phyloP scores from a whole-genome alignment of 2,797 vertebrate species.

The Bovichtus variegatus region DNA sequence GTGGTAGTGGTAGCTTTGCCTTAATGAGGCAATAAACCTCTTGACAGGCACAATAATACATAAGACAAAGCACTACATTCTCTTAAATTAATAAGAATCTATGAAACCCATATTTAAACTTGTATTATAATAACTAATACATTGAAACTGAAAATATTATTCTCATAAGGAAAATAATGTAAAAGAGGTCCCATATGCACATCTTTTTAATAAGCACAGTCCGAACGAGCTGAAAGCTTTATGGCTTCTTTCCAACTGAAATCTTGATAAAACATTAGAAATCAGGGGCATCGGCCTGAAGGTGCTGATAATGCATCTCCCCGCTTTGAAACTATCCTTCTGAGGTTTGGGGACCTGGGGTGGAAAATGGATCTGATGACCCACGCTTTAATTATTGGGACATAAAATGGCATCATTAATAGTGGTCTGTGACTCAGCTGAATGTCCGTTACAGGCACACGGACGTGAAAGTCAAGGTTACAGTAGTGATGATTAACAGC shows the following conservation, averaged over 20 bases:
- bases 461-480: constrained; percentile 53
- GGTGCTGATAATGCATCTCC: constrained; percentile 61
- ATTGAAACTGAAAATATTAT: constrained; percentile 19
- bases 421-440: constrained; percentile 45
- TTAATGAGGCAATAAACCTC: constrained; percentile 52
- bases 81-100: constrained; percentile 40
- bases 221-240: constrained; percentile 56
- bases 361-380: constrained; percentile 68
- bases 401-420: constrained; percentile 61
- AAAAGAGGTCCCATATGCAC: constrained; percentile 21
- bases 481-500: constrained; percentile 43
- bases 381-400: constrained; percentile 70
- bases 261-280: constrained; percentile 69
- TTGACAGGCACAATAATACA: constrained; percentile 38
- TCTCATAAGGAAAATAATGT: constrained; percentile 1
- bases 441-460: constrained; percentile 41
- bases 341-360: constrained; percentile 45
- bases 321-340: constrained; percentile 30
- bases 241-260: constrained; percentile 53
- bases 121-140: constrained; percentile 17
- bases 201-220: constrained; percentile 34
- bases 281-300: constrained; percentile 62
- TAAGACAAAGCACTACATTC: constrained; percentile 15
- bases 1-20: constrained; percentile 14
- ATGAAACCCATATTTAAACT: constrained; percentile 38